Conservation (phyloP, 2,797 vertebrate genomes). For the Xenentodon cancila region DNA sequence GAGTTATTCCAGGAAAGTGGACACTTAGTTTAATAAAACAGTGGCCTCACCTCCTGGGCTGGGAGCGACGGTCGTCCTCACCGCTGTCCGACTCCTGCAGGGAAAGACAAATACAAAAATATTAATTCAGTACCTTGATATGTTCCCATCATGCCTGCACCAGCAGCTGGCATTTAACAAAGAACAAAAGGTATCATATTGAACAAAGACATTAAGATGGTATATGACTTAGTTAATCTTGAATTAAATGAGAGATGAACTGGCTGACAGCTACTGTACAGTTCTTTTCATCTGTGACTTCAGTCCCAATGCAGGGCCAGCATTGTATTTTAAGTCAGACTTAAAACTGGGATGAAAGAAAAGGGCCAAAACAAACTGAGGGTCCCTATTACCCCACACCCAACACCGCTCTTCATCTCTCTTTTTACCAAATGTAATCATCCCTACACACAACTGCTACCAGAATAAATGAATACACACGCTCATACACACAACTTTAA, state of each 20-base stretch:
- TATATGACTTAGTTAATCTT: constrained; percentile 49
- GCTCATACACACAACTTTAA: constrained; percentile 52
- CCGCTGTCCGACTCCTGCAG: constrained; percentile 92
- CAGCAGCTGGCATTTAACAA: constrained; percentile 17
- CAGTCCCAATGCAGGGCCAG: constrained; percentile 4
- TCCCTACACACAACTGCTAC: constrained; percentile 49
- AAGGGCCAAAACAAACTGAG: constrained; percentile 42
- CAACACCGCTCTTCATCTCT: constrained; percentile 6
- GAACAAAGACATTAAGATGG: constrained; percentile 15
- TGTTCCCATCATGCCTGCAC: constrained; percentile 5
- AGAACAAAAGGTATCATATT: constrained; percentile 13
- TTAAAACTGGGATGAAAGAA: constrained; percentile 36
- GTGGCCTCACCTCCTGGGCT: constrained; percentile 90
- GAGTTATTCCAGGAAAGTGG: constrained; percentile 20
- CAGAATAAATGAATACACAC: constrained; percentile 31
- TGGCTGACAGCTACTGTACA: constrained; percentile 4
- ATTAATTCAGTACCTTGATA: constrained; percentile 3
- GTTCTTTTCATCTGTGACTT: constrained; percentile 37
- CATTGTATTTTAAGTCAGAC: constrained; percentile 31
- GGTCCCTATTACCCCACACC: constrained; percentile 13
- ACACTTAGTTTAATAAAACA: constrained; percentile 18
- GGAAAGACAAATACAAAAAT: constrained; percentile 11
- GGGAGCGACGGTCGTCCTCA: constrained; percentile 93
- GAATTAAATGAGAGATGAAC: constrained; percentile 20
- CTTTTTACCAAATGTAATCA: constrained; percentile 57